Percentiles rank a stretch among this genome's conserved stretches.
These are phyloP conservation scores for Podotricha telesiphe DNA, from an alignment of 2,888 invertebrate genomes.

Conservation along the genomic window DNA sequence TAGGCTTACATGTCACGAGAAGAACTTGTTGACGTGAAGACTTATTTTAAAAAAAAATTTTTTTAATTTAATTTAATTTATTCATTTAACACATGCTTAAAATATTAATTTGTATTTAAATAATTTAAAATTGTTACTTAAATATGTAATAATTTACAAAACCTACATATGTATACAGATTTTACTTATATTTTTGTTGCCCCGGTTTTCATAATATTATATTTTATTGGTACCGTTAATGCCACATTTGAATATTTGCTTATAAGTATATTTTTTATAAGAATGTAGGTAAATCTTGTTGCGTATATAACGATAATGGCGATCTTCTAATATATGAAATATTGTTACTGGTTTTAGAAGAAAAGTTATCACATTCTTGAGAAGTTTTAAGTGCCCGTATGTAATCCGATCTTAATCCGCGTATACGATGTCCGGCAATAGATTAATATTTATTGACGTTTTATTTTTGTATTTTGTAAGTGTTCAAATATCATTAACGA, in stretches of 20 bases:
- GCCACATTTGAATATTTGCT: background rate
- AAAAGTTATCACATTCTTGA: slow-evolving; percentile 22
- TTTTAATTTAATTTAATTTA: too few relatives aligned
- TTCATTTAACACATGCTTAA: too few relatives aligned
- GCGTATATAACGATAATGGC: slow-evolving; percentile 1
- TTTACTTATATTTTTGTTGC: background rate
- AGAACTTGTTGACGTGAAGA: slow-evolving; percentile 27
- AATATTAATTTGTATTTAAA: too few relatives aligned
- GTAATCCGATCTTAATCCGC: slow-evolving; percentile 56
- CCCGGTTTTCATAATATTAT: background rate
- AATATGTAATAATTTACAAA: too few relatives aligned
- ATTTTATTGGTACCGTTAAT: background rate
- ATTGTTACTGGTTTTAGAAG: background rate
- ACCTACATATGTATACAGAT: too few relatives aligned
- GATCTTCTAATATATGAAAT: background rate
- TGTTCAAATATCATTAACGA: slow-evolving; percentile 78
- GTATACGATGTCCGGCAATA: slow-evolving; percentile 70
- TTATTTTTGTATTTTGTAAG: slow-evolving; percentile 76
- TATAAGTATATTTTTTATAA: background rate
- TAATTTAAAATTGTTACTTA: too few relatives aligned
- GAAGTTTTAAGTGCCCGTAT: slow-evolving; percentile 46
- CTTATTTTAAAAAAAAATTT: too few relatives aligned
- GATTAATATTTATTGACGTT: slow-evolving; percentile 77
- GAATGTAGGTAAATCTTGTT: background rate
- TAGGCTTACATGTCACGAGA: slow-evolving; percentile 62